Base-by-base conservation (phyloP, 2,888 invertebrate genomes). In the Busseola fusca region DNA sequence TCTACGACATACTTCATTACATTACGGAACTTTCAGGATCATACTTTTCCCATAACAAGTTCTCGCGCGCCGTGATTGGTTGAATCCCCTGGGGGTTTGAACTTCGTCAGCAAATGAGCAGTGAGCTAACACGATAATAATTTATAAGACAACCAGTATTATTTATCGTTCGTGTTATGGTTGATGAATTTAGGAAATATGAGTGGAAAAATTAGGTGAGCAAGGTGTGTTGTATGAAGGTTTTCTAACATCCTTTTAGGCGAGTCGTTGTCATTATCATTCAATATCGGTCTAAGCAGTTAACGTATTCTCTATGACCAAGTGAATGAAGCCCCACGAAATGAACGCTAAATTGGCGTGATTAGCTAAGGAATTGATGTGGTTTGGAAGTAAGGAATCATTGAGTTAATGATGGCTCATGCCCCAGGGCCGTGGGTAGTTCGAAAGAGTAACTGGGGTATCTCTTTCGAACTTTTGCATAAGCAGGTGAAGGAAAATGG, bases 21-120 rank as follows among this genome's bases (percentile, higher is more conserved):
- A 86, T 85, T 85, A 85, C 63, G 56, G 79, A 84, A 85, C 86
- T 85, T 85, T 86, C 81, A 70, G 76, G 83, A 82, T 84, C 83
- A 85, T 86, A 91, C 90, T 91, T 93, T 94, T 93, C 92, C 91
- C 91, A 92, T 94, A 94, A 94, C 93, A 94, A 94, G 92, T 94
- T 91, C 90, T 90, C 91, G 90, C 90, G 80, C 81, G 91, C 93
- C 93, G 95, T 96, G 96, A 96, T 96, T 96, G 96, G 96, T 91
- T 93, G 90, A 70, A 85, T 69, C 85, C 95, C 93, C 95, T 27
- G 45, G 92, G 93, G 95, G 92, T 84, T 84, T 84, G 86, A 95
- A 95, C 94, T 95, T 95, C 95, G 95, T 94, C 95, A 95, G 94
- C 95, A 95, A 95, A 96, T 96, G 95, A 96, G 94, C 91, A 93